A percentile compares a stretch with the other conserved stretches of the same genome.
These are phyloP conservation scores for Malurus elegans DNA, from an alignment of 2,113 vertebrate species.

Conservation along the genomic window DNA sequence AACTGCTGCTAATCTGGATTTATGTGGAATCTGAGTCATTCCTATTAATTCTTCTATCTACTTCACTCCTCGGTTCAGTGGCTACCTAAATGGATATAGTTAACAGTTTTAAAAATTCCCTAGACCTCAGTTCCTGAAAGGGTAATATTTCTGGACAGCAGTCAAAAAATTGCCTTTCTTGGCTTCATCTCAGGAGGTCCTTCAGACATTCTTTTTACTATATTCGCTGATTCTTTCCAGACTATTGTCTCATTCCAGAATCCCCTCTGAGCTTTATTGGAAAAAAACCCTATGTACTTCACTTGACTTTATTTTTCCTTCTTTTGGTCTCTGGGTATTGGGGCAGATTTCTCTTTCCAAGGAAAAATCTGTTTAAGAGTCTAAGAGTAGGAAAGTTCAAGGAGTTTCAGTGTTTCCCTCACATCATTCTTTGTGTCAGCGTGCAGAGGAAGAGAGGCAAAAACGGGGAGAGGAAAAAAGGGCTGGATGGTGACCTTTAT, in stretches of 20 bases:
- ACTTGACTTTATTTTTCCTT: constrained; percentile 34
- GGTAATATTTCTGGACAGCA: not conserved
- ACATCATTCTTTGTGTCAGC: not conserved
- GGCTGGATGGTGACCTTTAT: not conserved
- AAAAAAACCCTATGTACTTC: not conserved
- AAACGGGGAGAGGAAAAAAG: not conserved
- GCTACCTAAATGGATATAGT: not conserved
- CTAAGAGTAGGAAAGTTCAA: not conserved
- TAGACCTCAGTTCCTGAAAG: not conserved
- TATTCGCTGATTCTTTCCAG: constrained; percentile 8
- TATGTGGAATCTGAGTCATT: not conserved
- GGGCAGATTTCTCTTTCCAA: constrained; percentile 6
- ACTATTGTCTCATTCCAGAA: constrained; percentile 11
- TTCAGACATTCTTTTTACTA: constrained; percentile 6
- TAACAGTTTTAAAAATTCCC: constrained; percentile 19
- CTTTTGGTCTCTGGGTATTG: not conserved
- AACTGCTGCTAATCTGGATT: not conserved
- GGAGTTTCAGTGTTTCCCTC: constrained; percentile 16
- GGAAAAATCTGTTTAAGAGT: constrained; percentile 23
- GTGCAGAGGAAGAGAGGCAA: not conserved
- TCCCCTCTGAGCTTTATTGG: not conserved
- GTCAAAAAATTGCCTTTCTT: not conserved
- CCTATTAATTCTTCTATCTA: not conserved
- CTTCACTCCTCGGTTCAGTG: not conserved
- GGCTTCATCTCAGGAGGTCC: not conserved